These are phyloP conservation scores for Adelges cooleyi DNA, from an alignment of 1,140 invertebrate species.

Conservation along the genomic window DNA sequence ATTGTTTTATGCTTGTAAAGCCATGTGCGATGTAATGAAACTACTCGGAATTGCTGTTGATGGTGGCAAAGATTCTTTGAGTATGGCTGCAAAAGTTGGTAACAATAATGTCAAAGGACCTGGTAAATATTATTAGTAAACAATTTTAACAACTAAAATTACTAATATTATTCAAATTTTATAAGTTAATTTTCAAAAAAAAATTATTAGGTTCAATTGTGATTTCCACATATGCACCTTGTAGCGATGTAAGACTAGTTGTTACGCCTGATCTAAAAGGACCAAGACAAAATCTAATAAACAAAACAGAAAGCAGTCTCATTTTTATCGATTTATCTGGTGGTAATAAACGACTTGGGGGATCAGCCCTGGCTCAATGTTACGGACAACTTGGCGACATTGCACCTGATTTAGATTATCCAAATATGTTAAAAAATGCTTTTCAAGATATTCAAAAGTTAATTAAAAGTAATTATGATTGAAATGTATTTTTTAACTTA, in stretches of 20 bases:
- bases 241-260: slow-evolving; percentile 68
- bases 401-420: slow-evolving; percentile 66
- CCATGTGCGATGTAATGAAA: slow-evolving; percentile 80
- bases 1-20: slow-evolving; percentile 72
- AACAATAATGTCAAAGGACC: slow-evolving; percentile 71
- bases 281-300: slow-evolving; percentile 40
- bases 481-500: neutral
- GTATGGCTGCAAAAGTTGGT: slow-evolving; percentile 83
- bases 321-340: slow-evolving; percentile 58
- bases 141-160: neutral
- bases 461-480: slow-evolving; percentile 49
- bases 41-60: slow-evolving; percentile 83
- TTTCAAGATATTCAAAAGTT: slow-evolving; percentile 76
- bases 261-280: slow-evolving; percentile 83
- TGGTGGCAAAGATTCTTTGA: slow-evolving; percentile 95
- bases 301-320: slow-evolving; percentile 37
- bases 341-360: slow-evolving; percentile 63
- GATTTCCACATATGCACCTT: slow-evolving; percentile 87
- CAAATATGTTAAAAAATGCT: slow-evolving; percentile 51
- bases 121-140: slow-evolving; percentile 36
- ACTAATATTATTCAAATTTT: neutral
- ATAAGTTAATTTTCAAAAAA: neutral
- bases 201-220: slow-evolving; percentile 65
- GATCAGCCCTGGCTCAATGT: slow-evolving; percentile 83
- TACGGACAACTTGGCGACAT: slow-evolving; percentile 72